Evolutionary conservation across 1,140 invertebrate species (phyloP), one percentile per base, ranked within the genome.

Genomic region (Drosophila tropicalis): DNA sequence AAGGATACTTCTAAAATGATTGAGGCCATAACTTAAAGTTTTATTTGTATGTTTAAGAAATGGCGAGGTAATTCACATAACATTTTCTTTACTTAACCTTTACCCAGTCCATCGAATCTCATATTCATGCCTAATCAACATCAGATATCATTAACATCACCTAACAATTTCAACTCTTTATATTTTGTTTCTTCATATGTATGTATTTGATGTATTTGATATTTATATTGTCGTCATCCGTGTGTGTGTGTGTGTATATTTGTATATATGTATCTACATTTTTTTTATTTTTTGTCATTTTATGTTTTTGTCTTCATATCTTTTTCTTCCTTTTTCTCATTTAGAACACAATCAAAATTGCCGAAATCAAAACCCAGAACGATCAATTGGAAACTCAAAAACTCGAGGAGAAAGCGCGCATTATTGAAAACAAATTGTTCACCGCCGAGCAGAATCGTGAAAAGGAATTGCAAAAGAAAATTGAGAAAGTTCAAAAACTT

Each of bases 401-500:
- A 89, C 94, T 94, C 79, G 94, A 94, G 81, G 95, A 95, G 91
- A 94, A 94, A 68, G 93, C 94, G 44, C 94, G 94, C 79, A 94
- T 96, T 90, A 94, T 96, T 79, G 95, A 96, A 92, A 94, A 93
- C 82, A 96, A 96, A 93, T 93, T 96, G 68, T 94, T 94, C 68
- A 93, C 94, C 70, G 96, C 96, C 66, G 95, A 96, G 92, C 94
- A 94, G 82, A 97, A 97, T 89, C 94, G 96, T 58, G 95, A 96
- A 91, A 95, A 95, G 90, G 95, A 96, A 91, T 94, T 97, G 63
- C 95, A 96, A 93, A 95, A 95, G 92, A 96, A 96, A 93, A 93
- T 96, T 84, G 96, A 96, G 90, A 95, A 94, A 90, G 94, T 96
- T 82, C 96, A 96, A 90, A 95, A 96, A 93, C 95, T 96, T 93